Evolutionary conservation across 2,113 vertebrate genomes (phyloP), one percentile per base, ranked within the genome.

Genomic region (Lepus europaeus): DNA sequence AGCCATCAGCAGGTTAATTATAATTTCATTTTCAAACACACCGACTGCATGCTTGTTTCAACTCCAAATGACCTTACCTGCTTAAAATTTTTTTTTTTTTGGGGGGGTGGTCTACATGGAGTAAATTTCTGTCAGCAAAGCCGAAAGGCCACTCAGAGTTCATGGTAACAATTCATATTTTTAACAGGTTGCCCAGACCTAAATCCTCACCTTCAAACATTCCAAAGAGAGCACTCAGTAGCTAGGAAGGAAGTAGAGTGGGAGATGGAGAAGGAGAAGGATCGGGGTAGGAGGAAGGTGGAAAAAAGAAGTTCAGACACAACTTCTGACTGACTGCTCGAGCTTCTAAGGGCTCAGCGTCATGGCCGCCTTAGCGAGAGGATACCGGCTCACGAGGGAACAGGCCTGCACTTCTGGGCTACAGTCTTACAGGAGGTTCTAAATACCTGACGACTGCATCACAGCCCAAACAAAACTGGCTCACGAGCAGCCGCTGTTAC

Each of bases 11-110:
- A 23, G 96, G 90, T 97, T 98, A 95, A 96, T 95, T 77, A 91
- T 97, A 97, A 90, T 97, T 96, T 90, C 81, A 23, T 94, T 98
- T 97, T 96, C 96, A 85, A 97, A 97, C 89, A 95, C 77, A 93
- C 97, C 86, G 96, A 80, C 91, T 96, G 73, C 96, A 93, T 74
- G 91, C 95, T 97, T 94, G 73, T 94, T 97, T 98, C 98, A 98
- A 98, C 98, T 98, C 98, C 97, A 88, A 94, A 92, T 95, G 97
- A 98, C 98, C 98, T 98, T 97, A 98, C 98, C 98, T 98, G 97
- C 91, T 96, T 96, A 69, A 92, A 91, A 97, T 95, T 97, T 80
- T 56, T 80, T 56, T 81, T 95, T 72, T 51, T 31, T 0, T 6
- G 86, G 80, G 51, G 51, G 11, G 0, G 3, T 90, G 80, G 63